A percentile compares a stretch with the other conserved stretches of the same genome.
Evolutionary conservation across 2,888 invertebrate species (phyloP).

Genomic region (Hemithea aestivaria): DNA sequence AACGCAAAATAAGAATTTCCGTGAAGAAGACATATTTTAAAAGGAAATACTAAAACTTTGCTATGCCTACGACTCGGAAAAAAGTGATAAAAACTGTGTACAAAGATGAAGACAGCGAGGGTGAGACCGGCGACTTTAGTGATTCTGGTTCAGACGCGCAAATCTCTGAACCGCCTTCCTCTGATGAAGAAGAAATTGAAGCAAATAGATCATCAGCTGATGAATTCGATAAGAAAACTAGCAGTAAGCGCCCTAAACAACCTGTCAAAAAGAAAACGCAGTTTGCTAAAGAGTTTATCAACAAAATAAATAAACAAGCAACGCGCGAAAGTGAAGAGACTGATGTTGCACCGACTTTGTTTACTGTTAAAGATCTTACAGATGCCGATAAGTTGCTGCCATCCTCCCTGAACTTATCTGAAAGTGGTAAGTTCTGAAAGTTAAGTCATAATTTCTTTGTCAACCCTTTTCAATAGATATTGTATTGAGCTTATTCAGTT

Average conservation of each 20-base stretch:
- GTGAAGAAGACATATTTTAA: too few species aligned
- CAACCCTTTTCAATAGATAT: neutral
- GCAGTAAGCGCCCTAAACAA: conserved; percentile 16
- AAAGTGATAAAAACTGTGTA: conserved; percentile 65
- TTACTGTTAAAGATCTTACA: conserved; percentile 66
- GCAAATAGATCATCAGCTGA: conserved; percentile 48
- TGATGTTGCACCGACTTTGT: conserved; percentile 31
- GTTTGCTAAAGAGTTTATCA: conserved; percentile 49
- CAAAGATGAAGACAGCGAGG: conserved; percentile 63
- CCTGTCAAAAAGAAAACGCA: conserved; percentile 33
- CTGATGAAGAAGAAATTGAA: conserved; percentile 35
- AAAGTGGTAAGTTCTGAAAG: conserved; percentile 60
- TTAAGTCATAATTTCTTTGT: conserved; percentile 3
- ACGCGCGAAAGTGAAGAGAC: conserved; percentile 33
- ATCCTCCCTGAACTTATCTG: conserved; percentile 65
- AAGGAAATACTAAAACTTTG: too few species aligned
- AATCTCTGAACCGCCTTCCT: conserved; percentile 55
- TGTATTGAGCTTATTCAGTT: too few species aligned
- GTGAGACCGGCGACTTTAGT: conserved; percentile 61
- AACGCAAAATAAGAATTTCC: too few species aligned
- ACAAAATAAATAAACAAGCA: conserved; percentile 49
- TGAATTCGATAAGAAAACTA: conserved; percentile 42
- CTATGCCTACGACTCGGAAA: conserved; percentile 64
- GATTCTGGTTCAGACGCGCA: conserved; percentile 75
- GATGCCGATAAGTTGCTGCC: conserved; percentile 70